Percentiles rank a stretch among this genome's conserved stretches.
Evolutionary conservation across 1,140 invertebrate genomes (phyloP).

Genomic region (Camponotus pennsylvanicus): DNA sequence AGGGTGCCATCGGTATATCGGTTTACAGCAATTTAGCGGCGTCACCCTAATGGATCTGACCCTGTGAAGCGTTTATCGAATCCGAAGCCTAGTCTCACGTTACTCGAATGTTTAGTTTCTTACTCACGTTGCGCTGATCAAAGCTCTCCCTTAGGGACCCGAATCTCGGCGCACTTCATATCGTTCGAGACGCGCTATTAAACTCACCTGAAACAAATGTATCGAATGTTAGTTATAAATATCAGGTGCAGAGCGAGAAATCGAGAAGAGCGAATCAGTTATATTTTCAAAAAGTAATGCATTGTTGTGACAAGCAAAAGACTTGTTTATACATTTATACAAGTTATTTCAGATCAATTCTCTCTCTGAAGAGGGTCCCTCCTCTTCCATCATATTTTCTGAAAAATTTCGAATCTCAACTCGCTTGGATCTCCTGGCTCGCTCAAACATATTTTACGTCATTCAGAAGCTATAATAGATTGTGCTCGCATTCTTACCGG

Average conservation of each 20-base stretch:
- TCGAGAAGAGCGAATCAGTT: background rate
- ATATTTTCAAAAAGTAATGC: background rate
- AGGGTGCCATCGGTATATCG: constrained; percentile 44
- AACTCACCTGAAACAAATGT: constrained; percentile 50
- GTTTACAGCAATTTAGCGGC: constrained; percentile 60
- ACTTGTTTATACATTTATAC: background rate
- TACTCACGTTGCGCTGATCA: constrained; percentile 55
- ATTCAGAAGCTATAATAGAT: constrained; percentile 15
- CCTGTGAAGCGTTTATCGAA: constrained; percentile 67
- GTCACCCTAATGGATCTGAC: constrained; percentile 61
- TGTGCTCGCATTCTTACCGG: background rate
- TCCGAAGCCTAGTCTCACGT: constrained; percentile 26
- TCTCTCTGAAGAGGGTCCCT: background rate
- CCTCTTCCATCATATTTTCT: background rate
- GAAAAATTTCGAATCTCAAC: background rate
- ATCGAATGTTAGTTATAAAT: background rate
- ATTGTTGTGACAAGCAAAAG: background rate
- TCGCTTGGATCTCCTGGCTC: background rate
- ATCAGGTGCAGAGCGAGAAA: background rate
- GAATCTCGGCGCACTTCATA: constrained; percentile 34
- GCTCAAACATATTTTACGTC: background rate
- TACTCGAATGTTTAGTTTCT: constrained; percentile 69
- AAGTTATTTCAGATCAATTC: background rate
- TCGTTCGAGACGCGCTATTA: background rate
- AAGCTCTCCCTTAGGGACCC: constrained; percentile 24